Percentiles rank a stretch among this genome's conserved stretches.
These are phyloP conservation scores for Meandrina meandrites DNA, from an alignment of 92 coral and sea anemone species.

Conservation along the genomic window DNA sequence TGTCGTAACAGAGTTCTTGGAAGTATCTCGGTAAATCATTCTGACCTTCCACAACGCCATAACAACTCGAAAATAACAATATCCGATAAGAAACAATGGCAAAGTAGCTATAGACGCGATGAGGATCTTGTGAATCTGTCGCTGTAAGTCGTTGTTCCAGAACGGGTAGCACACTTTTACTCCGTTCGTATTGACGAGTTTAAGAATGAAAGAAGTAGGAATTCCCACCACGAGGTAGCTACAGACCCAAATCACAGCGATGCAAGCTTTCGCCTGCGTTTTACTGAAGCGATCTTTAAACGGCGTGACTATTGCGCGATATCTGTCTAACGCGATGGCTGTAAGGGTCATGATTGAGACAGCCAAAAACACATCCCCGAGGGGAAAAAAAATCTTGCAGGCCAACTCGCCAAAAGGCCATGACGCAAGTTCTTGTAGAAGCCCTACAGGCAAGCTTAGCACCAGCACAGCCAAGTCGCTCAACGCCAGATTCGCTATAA, in stretches of 20 bases:
- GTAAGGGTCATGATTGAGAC: conserved; percentile 93
- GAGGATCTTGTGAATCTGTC: conserved; percentile 67
- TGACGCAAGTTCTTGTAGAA: conserved; percentile 86
- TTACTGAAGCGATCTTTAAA: conserved; percentile 85
- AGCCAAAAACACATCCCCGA: conserved; percentile 91
- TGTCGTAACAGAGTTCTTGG: conserved; percentile 66
- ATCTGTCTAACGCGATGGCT: conserved; percentile 87
- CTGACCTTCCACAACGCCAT: conserved; percentile 83
- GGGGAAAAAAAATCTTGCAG: conserved; percentile 88
- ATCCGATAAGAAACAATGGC: conserved; percentile 73
- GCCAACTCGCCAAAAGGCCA: conserved; percentile 99
- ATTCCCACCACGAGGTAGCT: conserved; percentile 75
- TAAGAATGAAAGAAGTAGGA: conserved; percentile 73
- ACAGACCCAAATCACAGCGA: conserved; percentile 69
- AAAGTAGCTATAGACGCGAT: conserved; percentile 60
- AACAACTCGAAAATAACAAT: conserved; percentile 70
- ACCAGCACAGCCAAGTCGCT: conserved; percentile 91
- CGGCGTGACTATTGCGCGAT: conserved; percentile 91
- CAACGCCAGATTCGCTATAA: conserved; percentile 92
- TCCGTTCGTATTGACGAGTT: conserved; percentile 64
- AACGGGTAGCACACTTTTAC: conserved; percentile 70
- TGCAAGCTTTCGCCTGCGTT: conserved; percentile 78
- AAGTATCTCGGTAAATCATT: conserved; percentile 68
- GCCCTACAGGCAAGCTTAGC: conserved; percentile 84
- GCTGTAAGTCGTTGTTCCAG: conserved; percentile 59